Conservation (phyloP, 64 coral and sea anemone genomes). For the Porites lutea region DNA sequence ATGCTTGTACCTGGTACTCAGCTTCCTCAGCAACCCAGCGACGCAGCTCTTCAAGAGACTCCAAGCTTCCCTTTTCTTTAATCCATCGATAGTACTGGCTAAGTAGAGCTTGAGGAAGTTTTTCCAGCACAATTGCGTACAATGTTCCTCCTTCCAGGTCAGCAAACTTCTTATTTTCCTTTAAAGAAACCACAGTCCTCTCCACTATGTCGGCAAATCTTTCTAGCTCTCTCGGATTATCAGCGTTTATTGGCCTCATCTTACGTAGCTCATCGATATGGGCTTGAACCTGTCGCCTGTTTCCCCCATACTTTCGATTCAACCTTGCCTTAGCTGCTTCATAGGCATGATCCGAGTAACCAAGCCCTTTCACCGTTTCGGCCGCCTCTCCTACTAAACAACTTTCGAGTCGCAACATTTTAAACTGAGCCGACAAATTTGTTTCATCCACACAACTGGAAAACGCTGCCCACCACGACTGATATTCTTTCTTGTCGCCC, state of each 20-base stretch:
- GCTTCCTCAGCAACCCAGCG: too few species aligned
- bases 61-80: too few species aligned
- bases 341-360: conserved; percentile 54
- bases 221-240: conserved; percentile 49
- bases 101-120: too few species aligned
- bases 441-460: conserved; percentile 49
- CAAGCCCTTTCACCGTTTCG: conserved; percentile 47
- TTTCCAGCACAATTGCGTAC: too few species aligned
- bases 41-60: too few species aligned
- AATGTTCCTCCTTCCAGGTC: too few species aligned
- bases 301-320: conserved; percentile 56
- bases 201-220: conserved; percentile 62
- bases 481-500: conserved; percentile 66
- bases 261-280: conserved; percentile 50
- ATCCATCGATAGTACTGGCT: too few species aligned
- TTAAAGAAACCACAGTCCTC: conserved; percentile 52
- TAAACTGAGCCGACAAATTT: conserved; percentile 39
- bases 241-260: conserved; percentile 41
- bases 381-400: conserved; percentile 55
- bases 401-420: conserved; percentile 69
- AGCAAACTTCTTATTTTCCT: conserved; percentile 51
- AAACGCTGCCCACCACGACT: conserved; percentile 44
- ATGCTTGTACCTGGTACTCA: too few species aligned
- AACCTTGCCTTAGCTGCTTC: conserved; percentile 58
- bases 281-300: conserved; percentile 51